These are phyloP conservation scores for Tupaia chinensis DNA, from an alignment of 2,113 vertebrate species.

Conservation along the genomic window DNA sequence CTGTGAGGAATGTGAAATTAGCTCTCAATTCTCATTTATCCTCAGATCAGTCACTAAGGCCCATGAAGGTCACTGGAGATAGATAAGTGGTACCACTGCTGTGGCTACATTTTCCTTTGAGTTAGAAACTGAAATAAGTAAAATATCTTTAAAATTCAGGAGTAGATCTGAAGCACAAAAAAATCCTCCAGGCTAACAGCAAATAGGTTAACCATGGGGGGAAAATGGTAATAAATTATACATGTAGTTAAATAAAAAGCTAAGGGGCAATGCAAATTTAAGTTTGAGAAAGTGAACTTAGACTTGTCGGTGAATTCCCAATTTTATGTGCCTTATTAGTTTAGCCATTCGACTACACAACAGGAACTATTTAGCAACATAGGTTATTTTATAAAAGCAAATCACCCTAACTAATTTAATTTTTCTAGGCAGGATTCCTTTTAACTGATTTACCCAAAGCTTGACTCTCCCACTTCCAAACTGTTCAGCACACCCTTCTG, in stretches of 20 bases:
- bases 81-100: background rate
- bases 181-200: background rate
- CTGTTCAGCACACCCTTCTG: background rate
- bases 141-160: conserved; percentile 11
- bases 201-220: background rate
- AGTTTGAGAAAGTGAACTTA: background rate
- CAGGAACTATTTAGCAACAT: background rate
- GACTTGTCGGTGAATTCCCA: conserved; percentile 18
- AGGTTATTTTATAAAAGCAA: background rate
- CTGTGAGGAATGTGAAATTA: background rate
- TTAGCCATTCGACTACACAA: background rate
- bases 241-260: background rate
- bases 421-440: conserved; percentile 25
- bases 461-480: background rate
- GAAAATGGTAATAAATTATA: conserved; percentile 48
- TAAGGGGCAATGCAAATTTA: background rate
- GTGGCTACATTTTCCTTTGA: background rate
- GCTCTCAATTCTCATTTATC: background rate
- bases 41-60: background rate
- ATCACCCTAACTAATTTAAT: conserved; percentile 40
- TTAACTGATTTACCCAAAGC: background rate
- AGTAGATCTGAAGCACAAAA: background rate
- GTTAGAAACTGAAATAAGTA: conserved; percentile 32
- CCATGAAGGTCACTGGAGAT: background rate
- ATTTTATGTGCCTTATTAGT: background rate